Conservation (phyloP, 1,140 invertebrate species). For the Tachypleus tridentatus region DNA sequence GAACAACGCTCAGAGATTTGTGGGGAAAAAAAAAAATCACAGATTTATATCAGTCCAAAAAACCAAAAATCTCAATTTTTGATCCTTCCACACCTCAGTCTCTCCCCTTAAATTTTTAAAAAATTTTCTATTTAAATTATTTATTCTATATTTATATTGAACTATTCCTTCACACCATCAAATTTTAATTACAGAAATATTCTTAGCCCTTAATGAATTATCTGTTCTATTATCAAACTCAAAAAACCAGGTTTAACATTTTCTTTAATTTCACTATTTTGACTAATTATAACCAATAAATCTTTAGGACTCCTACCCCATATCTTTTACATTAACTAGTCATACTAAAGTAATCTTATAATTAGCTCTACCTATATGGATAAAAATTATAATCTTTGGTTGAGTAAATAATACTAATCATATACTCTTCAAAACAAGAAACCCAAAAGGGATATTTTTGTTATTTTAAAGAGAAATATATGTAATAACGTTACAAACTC, state of each 20-base stretch:
- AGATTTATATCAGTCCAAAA: slow-evolving; percentile 45
- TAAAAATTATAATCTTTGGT: slow-evolving; percentile 43
- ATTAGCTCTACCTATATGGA: slow-evolving; percentile 45
- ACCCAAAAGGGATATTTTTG: too few relatives aligned
- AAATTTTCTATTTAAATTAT: too few relatives aligned
- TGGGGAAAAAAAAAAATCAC: slow-evolving; percentile 53
- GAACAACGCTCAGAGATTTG: slow-evolving; percentile 69
- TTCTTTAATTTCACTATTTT: slow-evolving; percentile 27
- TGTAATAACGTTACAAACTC: too few relatives aligned
- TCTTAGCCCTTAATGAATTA: too few relatives aligned
- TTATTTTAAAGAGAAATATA: too few relatives aligned
- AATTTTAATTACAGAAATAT: too few relatives aligned
- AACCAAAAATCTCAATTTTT: slow-evolving; percentile 30
- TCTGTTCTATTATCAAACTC: too few relatives aligned
- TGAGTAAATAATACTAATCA: slow-evolving; percentile 33
- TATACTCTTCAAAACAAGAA: too few relatives aligned
- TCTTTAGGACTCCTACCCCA: slow-evolving; percentile 50
- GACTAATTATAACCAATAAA: slow-evolving; percentile 42
- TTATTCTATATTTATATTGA: too few relatives aligned
- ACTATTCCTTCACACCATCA: too few relatives aligned
- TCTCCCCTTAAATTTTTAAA: too few relatives aligned
- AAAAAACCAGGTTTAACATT: not conserved
- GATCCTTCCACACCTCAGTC: slow-evolving; percentile 22
- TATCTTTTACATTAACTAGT: slow-evolving; percentile 49
- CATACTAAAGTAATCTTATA: slow-evolving; percentile 43